These are phyloP conservation scores for Magallana ariakensis DNA, from an alignment of 1,140 invertebrate species.

Conservation along the genomic window DNA sequence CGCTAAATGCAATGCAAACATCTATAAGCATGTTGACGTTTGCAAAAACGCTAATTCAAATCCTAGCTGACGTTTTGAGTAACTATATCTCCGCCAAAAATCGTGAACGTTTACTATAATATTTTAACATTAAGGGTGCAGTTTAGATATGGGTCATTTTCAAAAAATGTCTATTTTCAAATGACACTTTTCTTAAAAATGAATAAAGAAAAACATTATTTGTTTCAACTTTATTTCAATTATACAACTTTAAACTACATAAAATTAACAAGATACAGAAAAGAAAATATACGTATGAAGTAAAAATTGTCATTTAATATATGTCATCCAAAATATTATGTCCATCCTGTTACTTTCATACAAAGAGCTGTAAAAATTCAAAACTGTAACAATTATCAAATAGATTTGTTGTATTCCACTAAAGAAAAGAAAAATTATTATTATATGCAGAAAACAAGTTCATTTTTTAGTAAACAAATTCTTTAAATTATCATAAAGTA, in stretches of 20 bases:
- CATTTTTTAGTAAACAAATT: not conserved
- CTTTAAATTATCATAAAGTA: not conserved
- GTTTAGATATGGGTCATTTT: not conserved
- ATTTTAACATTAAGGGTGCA: no score
- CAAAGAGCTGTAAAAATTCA: not conserved
- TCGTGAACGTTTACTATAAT: no score
- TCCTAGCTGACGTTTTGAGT: no score
- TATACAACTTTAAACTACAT: not conserved
- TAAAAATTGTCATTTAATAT: not conserved
- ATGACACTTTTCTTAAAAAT: no score
- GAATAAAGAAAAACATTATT: conserved; percentile 12
- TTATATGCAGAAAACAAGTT: not conserved
- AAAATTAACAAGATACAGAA: conserved; percentile 8
- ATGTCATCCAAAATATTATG: not conserved
- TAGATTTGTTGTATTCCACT: not conserved
- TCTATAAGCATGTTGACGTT: no score
- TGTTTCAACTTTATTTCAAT: not conserved
- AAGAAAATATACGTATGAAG: not conserved
- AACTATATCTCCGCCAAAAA: no score
- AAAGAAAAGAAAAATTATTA: not conserved
- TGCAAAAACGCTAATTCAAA: no score
- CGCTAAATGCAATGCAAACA: no score
- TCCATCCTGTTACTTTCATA: conserved; percentile 4
- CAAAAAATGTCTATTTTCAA: not conserved
- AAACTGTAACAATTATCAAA: not conserved